A percentile compares a stretch with the other conserved stretches of the same genome.
These are phyloP conservation scores for Pterocles burchelli DNA, from an alignment of 2,113 vertebrate genomes.

Conservation along the genomic window DNA sequence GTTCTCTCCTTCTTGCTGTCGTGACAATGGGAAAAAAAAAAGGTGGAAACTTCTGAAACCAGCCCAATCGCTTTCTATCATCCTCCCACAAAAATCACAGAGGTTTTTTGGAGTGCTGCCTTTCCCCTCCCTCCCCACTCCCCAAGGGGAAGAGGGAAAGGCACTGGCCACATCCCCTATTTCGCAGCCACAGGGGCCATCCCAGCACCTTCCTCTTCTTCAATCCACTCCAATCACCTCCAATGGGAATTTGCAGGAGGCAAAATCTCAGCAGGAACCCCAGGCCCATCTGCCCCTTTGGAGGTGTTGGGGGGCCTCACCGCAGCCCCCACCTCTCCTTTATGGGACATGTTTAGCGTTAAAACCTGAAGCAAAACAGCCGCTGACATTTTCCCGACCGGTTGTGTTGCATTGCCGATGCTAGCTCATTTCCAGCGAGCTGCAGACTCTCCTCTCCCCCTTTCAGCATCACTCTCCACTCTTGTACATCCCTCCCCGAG, in stretches of 20 bases:
- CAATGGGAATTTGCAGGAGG: background rate
- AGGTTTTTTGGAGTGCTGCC: background rate
- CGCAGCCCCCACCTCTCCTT: background rate
- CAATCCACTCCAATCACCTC: background rate
- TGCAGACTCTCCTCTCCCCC: background rate
- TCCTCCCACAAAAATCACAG: background rate
- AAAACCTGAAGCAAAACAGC: constrained; percentile 4
- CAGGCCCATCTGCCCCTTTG: background rate
- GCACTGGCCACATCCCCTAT: constrained; percentile 5
- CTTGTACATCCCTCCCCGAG: background rate
- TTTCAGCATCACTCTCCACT: background rate
- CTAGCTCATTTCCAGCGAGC: background rate
- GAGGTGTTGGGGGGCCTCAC: background rate
- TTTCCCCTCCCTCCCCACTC: background rate
- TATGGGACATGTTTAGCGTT: background rate
- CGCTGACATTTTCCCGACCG: background rate
- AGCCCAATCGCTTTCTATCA: background rate
- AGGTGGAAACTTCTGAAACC: background rate
- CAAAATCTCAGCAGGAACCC: background rate
- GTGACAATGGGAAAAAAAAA: background rate
- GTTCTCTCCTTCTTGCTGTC: background rate
- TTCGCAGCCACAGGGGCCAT: background rate
- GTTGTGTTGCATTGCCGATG: background rate
- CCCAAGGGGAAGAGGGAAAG: constrained; percentile 44
- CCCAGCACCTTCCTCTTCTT: constrained; percentile 27